Evolutionary conservation across 2,888 invertebrate genomes (phyloP).

Genomic region (Heterodera filipjevi): DNA sequence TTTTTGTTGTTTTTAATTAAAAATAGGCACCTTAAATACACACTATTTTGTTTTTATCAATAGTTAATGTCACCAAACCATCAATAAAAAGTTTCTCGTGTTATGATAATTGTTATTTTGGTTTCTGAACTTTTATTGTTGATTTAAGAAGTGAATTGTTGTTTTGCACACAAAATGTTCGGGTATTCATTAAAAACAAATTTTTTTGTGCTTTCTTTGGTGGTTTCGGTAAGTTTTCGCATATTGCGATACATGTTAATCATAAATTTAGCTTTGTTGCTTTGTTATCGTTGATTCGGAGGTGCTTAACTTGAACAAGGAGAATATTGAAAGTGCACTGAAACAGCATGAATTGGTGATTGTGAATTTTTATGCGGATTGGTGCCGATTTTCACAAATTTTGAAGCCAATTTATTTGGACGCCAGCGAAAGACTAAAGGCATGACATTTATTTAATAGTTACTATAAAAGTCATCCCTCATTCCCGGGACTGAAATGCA

Average conservation of each 20-base stretch:
- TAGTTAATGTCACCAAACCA: too few species aligned
- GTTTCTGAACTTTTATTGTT: too few species aligned
- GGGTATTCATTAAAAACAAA: not conserved
- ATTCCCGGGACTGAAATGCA: constrained; percentile 12
- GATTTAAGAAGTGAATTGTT: not conserved
- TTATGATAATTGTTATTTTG: not conserved
- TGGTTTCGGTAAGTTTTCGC: not conserved
- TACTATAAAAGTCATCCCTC: not conserved
- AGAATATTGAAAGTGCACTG: constrained; percentile 57
- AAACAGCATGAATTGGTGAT: constrained; percentile 81
- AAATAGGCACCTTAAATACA: too few species aligned
- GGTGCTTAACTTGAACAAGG: constrained; percentile 55
- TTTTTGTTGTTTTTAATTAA: too few species aligned
- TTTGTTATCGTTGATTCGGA: not conserved
- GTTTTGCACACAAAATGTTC: not conserved
- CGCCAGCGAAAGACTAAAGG: constrained; percentile 78
- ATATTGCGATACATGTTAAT: not conserved
- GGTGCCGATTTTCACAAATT: constrained; percentile 98
- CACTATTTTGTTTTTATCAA: too few species aligned
- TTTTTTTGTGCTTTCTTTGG: not conserved
- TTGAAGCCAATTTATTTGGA: constrained; percentile 95
- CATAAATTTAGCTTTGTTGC: not conserved
- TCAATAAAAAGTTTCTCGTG: too few species aligned
- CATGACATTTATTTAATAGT: not conserved
- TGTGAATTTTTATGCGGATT: constrained; percentile 98